Conservation (phyloP, 92 coral and sea anemone species). For the Parazoanthus swiftii region DNA sequence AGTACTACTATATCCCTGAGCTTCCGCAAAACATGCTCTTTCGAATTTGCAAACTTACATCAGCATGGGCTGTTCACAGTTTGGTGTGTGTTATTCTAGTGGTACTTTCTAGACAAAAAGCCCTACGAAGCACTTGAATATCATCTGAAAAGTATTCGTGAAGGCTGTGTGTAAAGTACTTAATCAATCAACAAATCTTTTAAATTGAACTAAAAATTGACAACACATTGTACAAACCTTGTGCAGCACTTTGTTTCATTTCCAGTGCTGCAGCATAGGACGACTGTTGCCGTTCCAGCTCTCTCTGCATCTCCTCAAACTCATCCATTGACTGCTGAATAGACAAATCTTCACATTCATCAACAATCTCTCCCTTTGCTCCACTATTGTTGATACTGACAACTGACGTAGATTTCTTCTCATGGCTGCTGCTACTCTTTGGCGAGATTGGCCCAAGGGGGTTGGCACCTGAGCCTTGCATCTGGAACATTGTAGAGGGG, state of each 20-base stretch:
- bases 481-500: background rate
- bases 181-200: background rate
- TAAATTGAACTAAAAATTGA: background rate
- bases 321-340: constrained; percentile 76
- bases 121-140: no score
- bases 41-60: no score
- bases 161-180: background rate
- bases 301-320: constrained; percentile 52
- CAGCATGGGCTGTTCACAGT: no score
- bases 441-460: background rate
- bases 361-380: constrained; percentile 63
- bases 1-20: no score
- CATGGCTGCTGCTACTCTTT: background rate
- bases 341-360: constrained; percentile 79
- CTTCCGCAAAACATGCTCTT: no score
- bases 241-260: constrained; percentile 4
- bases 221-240: constrained; percentile 6
- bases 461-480: background rate
- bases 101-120: no score
- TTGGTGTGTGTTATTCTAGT: no score
- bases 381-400: constrained; percentile 7
- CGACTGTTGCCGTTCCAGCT: constrained; percentile 77
- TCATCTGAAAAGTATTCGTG: no score
- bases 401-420: constrained; percentile 8
- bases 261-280: constrained; percentile 89